Evolutionary conservation across 92 coral and sea anemone genomes (phyloP), one percentile per base, ranked within the genome.

Genomic region (Pocillopora grandis): DNA sequence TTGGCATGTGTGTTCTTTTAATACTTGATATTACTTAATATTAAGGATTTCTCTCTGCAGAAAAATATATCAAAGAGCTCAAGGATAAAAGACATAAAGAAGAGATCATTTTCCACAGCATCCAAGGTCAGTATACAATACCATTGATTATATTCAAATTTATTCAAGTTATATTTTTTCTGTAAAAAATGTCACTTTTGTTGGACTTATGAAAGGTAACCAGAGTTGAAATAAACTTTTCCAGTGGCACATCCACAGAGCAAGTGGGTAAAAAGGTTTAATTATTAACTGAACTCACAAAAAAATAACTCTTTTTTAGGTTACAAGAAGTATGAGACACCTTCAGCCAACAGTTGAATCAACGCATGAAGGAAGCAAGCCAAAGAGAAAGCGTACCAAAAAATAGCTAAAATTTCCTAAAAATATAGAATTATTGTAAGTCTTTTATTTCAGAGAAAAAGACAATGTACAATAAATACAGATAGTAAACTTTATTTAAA

Each of bases 241-340:
- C 52, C 52, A 3, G 52, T 42, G 52, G 52, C 52, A 42, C 52
- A 42, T 42, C 52, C 52, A 42, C 5, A 7, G 52, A 42, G 8
- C 52, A 42, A 42, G 52, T 42, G 52, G n/a, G 31, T 42, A 71
- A 71, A 71, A 71, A 23, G 20, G 4, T 14, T 31, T 74, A 21
- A 60, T 10, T 74, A 42, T 2, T 20, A 42, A 42, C 9, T 58
- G 6, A 9, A 1, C 14, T 59, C 5, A 6, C 17, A 42, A 15
- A 42, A 74, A 74, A 12, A 9, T n/a, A 59, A 23, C 1, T 8
- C 12, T 60, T 15, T 66, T 42, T 57, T 19, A 31, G 96, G 96
- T 93, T 58, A 83, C 96, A 35, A 90, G 90, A 16, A 78, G 96
- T 62, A 91, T 93, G 97, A 72, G 97, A 72, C 94, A 93, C 79